Base-by-base conservation (phyloP, 2,113 vertebrate species). In the Mustela lutreola region DNA sequence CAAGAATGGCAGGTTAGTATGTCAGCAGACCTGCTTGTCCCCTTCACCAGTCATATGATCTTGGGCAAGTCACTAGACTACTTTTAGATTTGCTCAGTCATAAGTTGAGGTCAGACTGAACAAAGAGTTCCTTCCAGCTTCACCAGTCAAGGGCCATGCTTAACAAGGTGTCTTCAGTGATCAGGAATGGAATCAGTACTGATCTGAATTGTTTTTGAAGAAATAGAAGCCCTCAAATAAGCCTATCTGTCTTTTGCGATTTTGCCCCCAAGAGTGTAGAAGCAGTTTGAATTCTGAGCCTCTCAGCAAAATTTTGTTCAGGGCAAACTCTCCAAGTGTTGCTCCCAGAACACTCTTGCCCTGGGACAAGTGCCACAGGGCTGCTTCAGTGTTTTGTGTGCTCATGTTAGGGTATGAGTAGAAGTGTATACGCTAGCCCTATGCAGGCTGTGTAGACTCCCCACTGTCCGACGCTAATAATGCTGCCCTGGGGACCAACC, bases 231-330 rank as follows among this genome's bases (percentile, higher is more conserved):
- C 58, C 50, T 45, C 62, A 19, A 39, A 56, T 5, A 56, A 89
- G 42, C 56, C 36, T 85, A 26, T 58, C 75, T 87, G 7, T 45
- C n/a, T 42, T 95, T 91, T 45, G 42, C 63, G 28, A 89, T 67
- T 62, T 42, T 60, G 26, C 28, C 22, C 28, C 75, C n/a, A 26
- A 33, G 8, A 33, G 56, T 15, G 12, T n/a, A 58, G 16, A 24
- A 84, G n/a, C 39, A 84, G 62, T 62, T 78, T 85, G 45, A 89
- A 96, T 97, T 86, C 58, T 58, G 33, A 58, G 39, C 22, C 33
- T 91, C 58, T 78, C 26, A 79, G 56, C 7, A 84, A 91, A 86
- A 65, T 42, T 91, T 48, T 79, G 2, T 53, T 48, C 42, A 85
- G 50, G 45, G 15, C 2, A 53, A 62, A 26, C 22, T 28, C 19